Base-by-base conservation (phyloP, 2,888 invertebrate species). In the Ischnus inquisitorius region DNA sequence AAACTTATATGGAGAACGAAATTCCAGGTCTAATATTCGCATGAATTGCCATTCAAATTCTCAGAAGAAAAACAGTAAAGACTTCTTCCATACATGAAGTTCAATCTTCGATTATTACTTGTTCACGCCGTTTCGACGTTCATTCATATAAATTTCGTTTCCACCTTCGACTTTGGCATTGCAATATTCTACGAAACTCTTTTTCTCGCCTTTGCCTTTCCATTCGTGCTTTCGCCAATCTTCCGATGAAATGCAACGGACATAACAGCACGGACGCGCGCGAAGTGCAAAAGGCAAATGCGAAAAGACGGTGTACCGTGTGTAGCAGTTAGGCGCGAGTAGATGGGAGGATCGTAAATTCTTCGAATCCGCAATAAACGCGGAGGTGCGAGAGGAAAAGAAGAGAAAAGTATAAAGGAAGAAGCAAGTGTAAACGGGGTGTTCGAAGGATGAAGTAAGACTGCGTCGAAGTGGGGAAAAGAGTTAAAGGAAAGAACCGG, bases 281-380 rank as follows among this genome's bases (percentile, higher is more conserved):
- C 48, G 28, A 51, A 46, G 46, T 48, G 79, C 65, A 68, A 67
- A 34, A 88, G 85, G 89, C 86, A 87, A 87, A 89, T 88, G 85
- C 48, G 68, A 43, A 62, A 67, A 72, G 67, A 22, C 22, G 60
- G 62, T 43, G 39, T 46, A 48, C 22, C 19, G 46, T 41, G 22
- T 16, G 16, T 19, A 48, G 2, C 25, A 39, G 34, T 22, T 6
- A 34, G 39, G 78, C 64, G 78, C 62, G 68, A 64, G 54, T 22
- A 78, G 79, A 76, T 69, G 75, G 60, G 60, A 80, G 76, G 71
- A 75, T 90, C 90, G 89, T 89, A 90, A 89, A 90, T 90, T 90
- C 90, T 88, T 89, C 88, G 85, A 87, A 88, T 89, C 83, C 83
- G 85, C 80, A 74, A 69, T 79, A 85, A 85, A 85, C 72, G 72